These are phyloP conservation scores for Pristionchus japonicus DNA, from an alignment of 2,888 invertebrate species.

Conservation along the genomic window DNA sequence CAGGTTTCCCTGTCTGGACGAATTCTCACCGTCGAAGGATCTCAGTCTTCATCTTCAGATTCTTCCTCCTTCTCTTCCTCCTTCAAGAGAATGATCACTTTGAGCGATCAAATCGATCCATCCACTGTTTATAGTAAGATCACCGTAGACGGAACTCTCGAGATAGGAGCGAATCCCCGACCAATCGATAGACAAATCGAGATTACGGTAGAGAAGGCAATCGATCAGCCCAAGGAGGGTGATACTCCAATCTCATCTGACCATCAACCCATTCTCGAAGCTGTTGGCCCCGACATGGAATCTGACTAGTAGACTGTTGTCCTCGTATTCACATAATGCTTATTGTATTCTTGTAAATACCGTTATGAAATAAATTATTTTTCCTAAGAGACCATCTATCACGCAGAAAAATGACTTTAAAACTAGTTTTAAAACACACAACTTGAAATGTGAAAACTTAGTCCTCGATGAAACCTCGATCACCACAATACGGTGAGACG, in stretches of 20 bases:
- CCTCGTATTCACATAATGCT: background rate
- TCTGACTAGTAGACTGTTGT: background rate
- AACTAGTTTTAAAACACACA: too few relatives aligned
- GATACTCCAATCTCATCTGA: background rate
- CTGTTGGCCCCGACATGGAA: background rate
- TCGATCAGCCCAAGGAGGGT: background rate
- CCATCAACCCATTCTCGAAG: slow-evolving; percentile 6
- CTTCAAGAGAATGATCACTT: slow-evolving; percentile 33
- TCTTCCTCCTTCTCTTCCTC: slow-evolving; percentile 41
- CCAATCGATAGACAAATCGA: slow-evolving; percentile 36
- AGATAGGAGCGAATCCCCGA: slow-evolving; percentile 36
- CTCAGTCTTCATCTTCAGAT: slow-evolving; percentile 11
- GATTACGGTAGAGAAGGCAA: slow-evolving; percentile 41
- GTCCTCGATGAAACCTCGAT: too few relatives aligned
- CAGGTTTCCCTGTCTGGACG: slow-evolving; percentile 44
- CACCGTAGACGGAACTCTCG: slow-evolving; percentile 26
- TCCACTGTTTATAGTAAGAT: slow-evolving; percentile 33
- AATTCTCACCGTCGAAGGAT: slow-evolving; percentile 5
- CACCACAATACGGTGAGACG: too few relatives aligned
- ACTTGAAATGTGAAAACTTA: too few relatives aligned
- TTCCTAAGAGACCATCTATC: too few relatives aligned
- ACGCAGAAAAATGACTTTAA: too few relatives aligned
- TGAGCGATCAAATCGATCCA: slow-evolving; percentile 20
- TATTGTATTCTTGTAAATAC: background rate
- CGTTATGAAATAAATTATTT: background rate